phyloP scores from a whole-genome alignment of 2,113 vertebrate species.

The Myotis davidii region DNA sequence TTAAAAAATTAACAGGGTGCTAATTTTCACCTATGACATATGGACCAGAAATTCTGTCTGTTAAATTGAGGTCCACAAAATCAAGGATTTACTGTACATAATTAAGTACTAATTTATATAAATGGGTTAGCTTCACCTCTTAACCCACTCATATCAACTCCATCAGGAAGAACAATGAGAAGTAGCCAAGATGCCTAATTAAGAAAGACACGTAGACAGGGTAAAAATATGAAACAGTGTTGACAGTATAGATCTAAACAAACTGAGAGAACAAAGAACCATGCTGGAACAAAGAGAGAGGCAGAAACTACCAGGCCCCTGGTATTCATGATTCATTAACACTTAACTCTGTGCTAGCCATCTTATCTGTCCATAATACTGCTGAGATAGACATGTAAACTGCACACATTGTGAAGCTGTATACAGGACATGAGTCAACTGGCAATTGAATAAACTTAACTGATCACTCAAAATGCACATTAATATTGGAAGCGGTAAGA shows the following conservation, averaged over 20 bases:
- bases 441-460: background rate
- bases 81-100: background rate
- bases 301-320: background rate
- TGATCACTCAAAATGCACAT: background rate
- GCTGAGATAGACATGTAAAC: background rate
- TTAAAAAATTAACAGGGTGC: background rate
- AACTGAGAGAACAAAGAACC: background rate
- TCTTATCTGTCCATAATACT: background rate
- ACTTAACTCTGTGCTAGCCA: background rate
- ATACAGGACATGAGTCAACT: background rate
- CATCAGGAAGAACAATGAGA: background rate
- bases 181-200: background rate
- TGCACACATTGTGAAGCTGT: background rate
- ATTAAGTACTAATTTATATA: background rate
- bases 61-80: background rate
- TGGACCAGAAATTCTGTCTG: background rate
- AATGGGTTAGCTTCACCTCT: background rate
- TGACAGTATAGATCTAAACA: background rate
- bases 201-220: background rate
- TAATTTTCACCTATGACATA: background rate
- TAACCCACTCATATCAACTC: background rate
- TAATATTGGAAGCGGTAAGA: background rate
- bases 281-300: background rate
- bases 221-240: background rate
- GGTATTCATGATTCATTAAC: background rate